Conservation (phyloP, 1,140 invertebrate species). For the Sinonovacula constricta region DNA sequence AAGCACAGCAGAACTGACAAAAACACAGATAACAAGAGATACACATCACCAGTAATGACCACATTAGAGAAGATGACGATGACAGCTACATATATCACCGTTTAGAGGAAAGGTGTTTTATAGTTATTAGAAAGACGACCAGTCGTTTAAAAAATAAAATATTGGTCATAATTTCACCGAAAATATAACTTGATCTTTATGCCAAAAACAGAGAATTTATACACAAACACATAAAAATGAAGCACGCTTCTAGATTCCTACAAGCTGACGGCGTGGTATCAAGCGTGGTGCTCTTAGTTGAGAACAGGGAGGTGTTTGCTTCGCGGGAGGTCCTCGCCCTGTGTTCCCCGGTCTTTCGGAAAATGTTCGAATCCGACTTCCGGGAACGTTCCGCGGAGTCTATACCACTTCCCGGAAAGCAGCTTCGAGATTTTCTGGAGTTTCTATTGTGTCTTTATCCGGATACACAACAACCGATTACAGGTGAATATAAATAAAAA, state of each 20-base stretch:
- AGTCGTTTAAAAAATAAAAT: too few species aligned
- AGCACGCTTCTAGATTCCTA: slow-evolving; percentile 2
- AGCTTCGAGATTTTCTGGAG: slow-evolving; percentile 52
- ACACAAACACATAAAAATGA: too few species aligned
- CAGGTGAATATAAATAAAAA: slow-evolving; percentile 30
- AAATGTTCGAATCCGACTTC: slow-evolving; percentile 60
- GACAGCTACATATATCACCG: too few species aligned
- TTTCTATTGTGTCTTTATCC: slow-evolving; percentile 58
- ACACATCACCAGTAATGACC: too few species aligned
- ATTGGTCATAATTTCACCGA: too few species aligned
- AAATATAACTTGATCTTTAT: too few species aligned
- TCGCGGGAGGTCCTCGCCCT: slow-evolving; percentile 44
- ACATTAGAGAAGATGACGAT: too few species aligned
- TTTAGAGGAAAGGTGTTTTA: too few species aligned
- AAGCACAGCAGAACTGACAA: too few species aligned
- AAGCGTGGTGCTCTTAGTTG: slow-evolving; percentile 37
- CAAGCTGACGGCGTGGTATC: slow-evolving; percentile 16
- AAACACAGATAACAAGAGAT: too few species aligned
- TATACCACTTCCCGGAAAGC: slow-evolving; percentile 54
- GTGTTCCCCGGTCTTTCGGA: slow-evolving; percentile 56
- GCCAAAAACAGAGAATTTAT: too few species aligned
- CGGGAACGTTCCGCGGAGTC: slow-evolving; percentile 43
- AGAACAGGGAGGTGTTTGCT: slow-evolving; percentile 34
- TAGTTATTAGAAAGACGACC: too few species aligned
- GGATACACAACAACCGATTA: slow-evolving; percentile 35